Evolutionary conservation across 2,113 vertebrate genomes (phyloP).

Genomic region (Paradoxurus hermaphroditus): DNA sequence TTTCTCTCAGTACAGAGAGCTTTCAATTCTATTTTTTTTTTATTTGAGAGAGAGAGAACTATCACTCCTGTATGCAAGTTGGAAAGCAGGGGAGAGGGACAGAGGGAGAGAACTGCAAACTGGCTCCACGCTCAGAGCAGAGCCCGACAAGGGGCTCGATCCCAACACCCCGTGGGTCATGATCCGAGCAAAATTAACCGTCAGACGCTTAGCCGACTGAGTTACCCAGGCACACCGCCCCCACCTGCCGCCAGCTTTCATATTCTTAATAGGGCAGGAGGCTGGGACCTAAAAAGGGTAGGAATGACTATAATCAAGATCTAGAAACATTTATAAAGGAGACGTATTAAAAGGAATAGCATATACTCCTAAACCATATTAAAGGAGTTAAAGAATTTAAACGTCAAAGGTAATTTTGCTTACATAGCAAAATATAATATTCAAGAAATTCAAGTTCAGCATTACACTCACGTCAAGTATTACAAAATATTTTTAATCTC

Average conservation of each 20-base stretch:
- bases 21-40: background rate
- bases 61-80: too few species aligned
- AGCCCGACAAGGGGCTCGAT: too few species aligned
- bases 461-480: background rate
- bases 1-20: background rate
- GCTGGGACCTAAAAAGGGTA: background rate
- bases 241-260: background rate
- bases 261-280: background rate
- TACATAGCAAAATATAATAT: background rate
- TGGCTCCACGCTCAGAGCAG: too few species aligned
- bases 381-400: background rate
- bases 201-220: too few species aligned
- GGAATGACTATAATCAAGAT: conserved; percentile 16
- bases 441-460: background rate
- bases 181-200: too few species aligned
- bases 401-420: background rate
- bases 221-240: background rate
- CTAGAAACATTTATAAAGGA: background rate
- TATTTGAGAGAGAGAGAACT: too few species aligned
- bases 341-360: background rate
- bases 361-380: background rate
- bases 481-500: background rate
- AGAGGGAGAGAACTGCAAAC: too few species aligned
- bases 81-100: too few species aligned
- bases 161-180: too few species aligned